These are phyloP conservation scores for Siderastrea siderea DNA, from an alignment of 92 coral and sea anemone genomes.

Conservation along the genomic window DNA sequence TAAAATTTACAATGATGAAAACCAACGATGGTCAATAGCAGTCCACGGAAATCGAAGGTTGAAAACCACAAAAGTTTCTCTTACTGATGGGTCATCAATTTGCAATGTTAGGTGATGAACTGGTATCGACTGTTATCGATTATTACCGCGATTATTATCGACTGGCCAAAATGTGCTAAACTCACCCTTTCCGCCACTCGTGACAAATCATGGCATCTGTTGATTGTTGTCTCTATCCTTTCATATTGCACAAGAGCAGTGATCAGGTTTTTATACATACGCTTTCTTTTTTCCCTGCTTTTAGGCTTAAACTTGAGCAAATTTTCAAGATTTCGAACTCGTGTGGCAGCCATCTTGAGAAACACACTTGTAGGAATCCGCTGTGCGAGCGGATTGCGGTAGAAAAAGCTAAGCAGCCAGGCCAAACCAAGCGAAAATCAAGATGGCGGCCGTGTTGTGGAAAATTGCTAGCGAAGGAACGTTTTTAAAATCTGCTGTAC, in stretches of 20 bases:
- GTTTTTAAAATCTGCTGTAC: conserved; percentile 41
- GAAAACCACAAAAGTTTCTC: no score
- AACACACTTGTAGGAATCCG: conserved; percentile 2
- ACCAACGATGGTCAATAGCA: no score
- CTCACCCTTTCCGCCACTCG: conserved; percentile 98
- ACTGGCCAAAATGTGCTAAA: no score
- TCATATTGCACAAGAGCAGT: conserved; percentile 98
- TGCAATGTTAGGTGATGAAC: no score
- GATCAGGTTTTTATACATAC: conserved; percentile 88
- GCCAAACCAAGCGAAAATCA: conserved; percentile 15
- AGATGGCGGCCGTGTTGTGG: conserved; percentile 79
- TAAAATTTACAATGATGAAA: no score
- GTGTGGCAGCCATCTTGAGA: conserved; percentile 94
- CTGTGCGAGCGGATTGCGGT: conserved; percentile 34
- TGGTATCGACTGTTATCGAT: no score
- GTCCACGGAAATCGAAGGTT: no score
- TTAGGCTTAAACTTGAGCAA: conserved; percentile 91
- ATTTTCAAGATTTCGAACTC: conserved; percentile 90
- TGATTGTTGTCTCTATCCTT: conserved; percentile 95
- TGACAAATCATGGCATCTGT: conserved; percentile 96
- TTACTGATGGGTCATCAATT: no score
- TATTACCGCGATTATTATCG: no score
- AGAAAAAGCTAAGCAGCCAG: background rate
- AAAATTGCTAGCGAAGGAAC: background rate
- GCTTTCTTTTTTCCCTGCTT: conserved; percentile 87